Evolutionary conservation across 2,113 vertebrate species (phyloP).

Genomic region (Coptodon bakossiorum): DNA sequence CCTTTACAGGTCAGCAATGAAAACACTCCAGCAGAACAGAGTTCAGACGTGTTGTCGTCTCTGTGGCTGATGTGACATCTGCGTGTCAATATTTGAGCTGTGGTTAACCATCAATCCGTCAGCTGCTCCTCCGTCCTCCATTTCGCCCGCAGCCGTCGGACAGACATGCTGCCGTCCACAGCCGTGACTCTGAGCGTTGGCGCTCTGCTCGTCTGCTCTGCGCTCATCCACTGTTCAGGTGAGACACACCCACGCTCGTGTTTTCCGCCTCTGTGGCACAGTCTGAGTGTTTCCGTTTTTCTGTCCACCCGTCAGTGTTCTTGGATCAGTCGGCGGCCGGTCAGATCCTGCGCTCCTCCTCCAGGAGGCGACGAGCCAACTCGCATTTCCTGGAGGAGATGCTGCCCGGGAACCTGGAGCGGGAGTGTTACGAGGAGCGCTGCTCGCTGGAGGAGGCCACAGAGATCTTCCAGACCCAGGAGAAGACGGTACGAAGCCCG

Average conservation of each 20-base stretch:
- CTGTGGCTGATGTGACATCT: neutral
- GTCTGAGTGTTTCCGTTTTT: neutral
- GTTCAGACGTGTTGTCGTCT: neutral
- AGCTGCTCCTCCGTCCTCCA: neutral
- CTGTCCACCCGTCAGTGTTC: constrained; percentile 65
- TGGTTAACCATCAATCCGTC: constrained; percentile 28
- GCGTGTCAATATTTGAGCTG: constrained; percentile 55
- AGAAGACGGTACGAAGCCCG: constrained; percentile 72
- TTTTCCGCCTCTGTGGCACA: fast-evolving
- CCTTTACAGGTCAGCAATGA: neutral
- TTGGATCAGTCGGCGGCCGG: constrained; percentile 52
- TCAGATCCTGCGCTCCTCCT: constrained; percentile 59
- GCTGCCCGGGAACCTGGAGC: constrained; percentile 74
- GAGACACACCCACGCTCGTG: neutral
- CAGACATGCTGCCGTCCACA: neutral
- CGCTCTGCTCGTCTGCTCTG: neutral
- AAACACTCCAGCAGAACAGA: neutral
- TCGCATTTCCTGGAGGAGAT: constrained; percentile 76
- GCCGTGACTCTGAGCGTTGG: neutral
- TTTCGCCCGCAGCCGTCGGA: neutral
- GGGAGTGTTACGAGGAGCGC: constrained; percentile 78
- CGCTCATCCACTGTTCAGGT: constrained; percentile 26
- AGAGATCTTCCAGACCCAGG: constrained; percentile 78
- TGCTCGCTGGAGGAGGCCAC: constrained; percentile 79
- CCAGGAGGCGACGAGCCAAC: constrained; percentile 68